A percentile compares a stretch with the other conserved stretches of the same genome.
Evolutionary conservation across 2,888 invertebrate species (phyloP).

Genomic region (Aricia artaxerxes): DNA sequence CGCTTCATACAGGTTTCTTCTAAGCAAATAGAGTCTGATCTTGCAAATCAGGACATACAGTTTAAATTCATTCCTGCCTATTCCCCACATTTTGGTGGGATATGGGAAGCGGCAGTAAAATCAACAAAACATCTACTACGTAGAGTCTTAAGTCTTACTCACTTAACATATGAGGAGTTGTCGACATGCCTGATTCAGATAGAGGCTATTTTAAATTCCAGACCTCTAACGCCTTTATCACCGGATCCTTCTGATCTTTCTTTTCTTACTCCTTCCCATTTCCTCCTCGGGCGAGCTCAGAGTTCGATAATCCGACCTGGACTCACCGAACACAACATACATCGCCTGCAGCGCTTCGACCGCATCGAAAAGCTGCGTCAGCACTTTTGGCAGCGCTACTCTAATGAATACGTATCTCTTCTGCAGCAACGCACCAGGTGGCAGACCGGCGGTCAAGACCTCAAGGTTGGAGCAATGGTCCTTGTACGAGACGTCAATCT

Average conservation of each 20-base stretch:
- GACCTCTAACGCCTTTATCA: background rate
- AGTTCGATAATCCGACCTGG: background rate
- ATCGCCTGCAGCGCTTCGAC: background rate
- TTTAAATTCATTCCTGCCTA: background rate
- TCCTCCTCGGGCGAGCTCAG: background rate
- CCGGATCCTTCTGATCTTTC: background rate
- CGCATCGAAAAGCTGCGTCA: background rate
- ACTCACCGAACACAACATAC: background rate
- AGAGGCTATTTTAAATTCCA: constrained; percentile 3
- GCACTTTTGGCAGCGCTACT: background rate
- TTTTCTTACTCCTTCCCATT: background rate
- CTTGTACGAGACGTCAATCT: background rate
- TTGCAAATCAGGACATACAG: too few species aligned
- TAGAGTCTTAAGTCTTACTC: background rate
- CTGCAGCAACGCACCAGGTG: background rate
- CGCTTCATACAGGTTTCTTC: too few species aligned
- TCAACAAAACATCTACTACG: background rate
- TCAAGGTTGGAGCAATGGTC: background rate
- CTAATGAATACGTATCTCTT: background rate
- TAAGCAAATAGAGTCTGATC: too few species aligned
- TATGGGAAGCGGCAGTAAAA: background rate
- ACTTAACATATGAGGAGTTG: background rate
- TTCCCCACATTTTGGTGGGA: too few species aligned
- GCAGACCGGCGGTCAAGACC: background rate
- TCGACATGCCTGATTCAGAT: background rate